Percentiles rank a stretch among this genome's conserved stretches.
Conservation (phyloP, 2,797 vertebrate species). For the Salmo trutta region DNA sequence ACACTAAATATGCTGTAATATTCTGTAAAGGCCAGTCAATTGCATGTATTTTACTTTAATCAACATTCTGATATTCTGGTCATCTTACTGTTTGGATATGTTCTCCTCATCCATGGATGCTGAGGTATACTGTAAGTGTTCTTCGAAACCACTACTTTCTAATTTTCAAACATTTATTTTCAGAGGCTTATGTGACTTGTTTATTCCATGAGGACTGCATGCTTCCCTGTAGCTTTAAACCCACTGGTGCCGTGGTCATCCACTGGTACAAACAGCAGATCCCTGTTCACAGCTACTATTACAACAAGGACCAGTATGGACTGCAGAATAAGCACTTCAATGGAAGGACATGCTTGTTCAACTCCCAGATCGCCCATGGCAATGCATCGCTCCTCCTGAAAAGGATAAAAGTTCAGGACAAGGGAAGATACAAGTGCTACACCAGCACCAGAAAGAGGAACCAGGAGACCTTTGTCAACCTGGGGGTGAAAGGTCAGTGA, state of each 20-base stretch:
- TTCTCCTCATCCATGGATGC: no score
- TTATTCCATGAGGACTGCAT: slow-evolving; percentile 43
- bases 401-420: slow-evolving; percentile 74
- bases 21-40: neutral
- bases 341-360: slow-evolving; percentile 58
- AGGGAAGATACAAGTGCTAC: slow-evolving; percentile 81
- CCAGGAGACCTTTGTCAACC: slow-evolving; percentile 31
- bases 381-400: slow-evolving; percentile 70
- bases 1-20: neutral
- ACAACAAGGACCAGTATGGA: slow-evolving; percentile 71
- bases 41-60: neutral
- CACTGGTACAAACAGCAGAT: slow-evolving; percentile 47
- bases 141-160: neutral
- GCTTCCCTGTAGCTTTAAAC: slow-evolving; percentile 47
- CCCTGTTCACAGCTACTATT: slow-evolving; percentile 65
- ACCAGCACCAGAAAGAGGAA: slow-evolving; percentile 71
- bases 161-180: slow-evolving; percentile 29
- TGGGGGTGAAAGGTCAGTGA: slow-evolving; percentile 78
- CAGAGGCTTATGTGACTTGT: slow-evolving; percentile 46
- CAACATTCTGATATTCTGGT: no score
- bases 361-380: slow-evolving; percentile 50
- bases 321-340: slow-evolving; percentile 75
- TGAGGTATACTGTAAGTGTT: no score
- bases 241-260: slow-evolving; percentile 20
- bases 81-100: no score